These are phyloP conservation scores for Idris sp. DNA, from an alignment of 1,140 invertebrate genomes.

Conservation along the genomic window DNA sequence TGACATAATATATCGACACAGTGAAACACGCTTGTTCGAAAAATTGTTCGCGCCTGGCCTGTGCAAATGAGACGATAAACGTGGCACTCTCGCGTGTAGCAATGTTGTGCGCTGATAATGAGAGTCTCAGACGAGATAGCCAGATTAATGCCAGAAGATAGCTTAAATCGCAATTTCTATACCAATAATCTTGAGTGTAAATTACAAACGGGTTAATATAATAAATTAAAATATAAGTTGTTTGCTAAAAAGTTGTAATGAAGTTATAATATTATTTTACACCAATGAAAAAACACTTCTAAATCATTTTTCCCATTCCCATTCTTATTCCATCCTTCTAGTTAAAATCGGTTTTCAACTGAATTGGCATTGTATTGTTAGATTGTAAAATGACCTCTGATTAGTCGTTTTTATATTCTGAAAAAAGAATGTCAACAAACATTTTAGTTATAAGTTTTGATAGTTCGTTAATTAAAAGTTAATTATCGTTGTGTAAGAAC, in stretches of 20 bases:
- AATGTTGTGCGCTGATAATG: slow-evolving; percentile 33
- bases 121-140: slow-evolving; percentile 44
- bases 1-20: slow-evolving; percentile 41
- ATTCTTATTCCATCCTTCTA: no score
- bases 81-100: slow-evolving; percentile 36
- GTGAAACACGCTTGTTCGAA: slow-evolving; percentile 45
- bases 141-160: slow-evolving; percentile 43
- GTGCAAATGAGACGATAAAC: slow-evolving; percentile 52
- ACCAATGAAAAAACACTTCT: no score
- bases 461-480: no score
- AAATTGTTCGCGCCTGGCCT: slow-evolving; percentile 33
- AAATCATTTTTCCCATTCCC: no score
- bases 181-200: slow-evolving; percentile 33
- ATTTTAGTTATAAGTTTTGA: no score
- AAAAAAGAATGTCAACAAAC: no score
- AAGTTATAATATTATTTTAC: slow-evolving; percentile 32
- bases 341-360: no score
- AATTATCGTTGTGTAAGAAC: no score
- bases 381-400: no score
- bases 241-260: slow-evolving; percentile 27
- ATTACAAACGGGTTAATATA: slow-evolving; percentile 15
- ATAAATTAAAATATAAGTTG: slow-evolving; percentile 31
- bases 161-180: slow-evolving; percentile 41
- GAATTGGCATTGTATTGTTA: no score
- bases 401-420: no score